Evolutionary conservation across 2,113 vertebrate species (phyloP).

Genomic region (Neomonachus schauinslandi): DNA sequence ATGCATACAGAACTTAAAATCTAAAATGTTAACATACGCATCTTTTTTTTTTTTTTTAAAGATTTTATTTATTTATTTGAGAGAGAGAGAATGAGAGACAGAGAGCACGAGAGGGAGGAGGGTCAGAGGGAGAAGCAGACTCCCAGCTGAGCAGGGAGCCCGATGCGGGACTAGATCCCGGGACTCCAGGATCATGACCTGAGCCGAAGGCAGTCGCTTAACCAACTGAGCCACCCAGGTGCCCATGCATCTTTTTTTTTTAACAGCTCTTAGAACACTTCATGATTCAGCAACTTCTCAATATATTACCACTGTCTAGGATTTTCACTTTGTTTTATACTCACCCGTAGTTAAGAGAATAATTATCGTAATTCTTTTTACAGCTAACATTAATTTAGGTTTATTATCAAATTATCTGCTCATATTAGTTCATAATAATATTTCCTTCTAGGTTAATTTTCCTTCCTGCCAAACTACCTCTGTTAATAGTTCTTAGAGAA

Average conservation of each 20-base stretch:
- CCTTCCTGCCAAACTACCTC: neutral
- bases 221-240: no score
- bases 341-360: neutral
- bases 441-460: neutral
- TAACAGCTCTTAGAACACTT: neutral
- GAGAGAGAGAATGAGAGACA: no score
- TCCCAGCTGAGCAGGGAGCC: no score
- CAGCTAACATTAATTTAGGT: neutral
- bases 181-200: no score
- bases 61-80: no score
- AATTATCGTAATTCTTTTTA: neutral
- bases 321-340: slow-evolving; percentile 2
- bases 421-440: neutral
- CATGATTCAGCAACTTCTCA: neutral
- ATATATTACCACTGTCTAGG: neutral
- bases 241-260: neutral
- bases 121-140: no score
- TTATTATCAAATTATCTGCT: neutral
- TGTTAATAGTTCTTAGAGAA: neutral
- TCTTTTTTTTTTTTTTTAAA: neutral
- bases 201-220: no score
- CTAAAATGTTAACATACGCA: neutral
- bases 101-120: no score
- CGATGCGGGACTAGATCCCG: no score
- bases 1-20: neutral